Evolutionary conservation across 1,140 invertebrate species (phyloP), one percentile per base, ranked within the genome.

Genomic region (Meteorus sp.): DNA sequence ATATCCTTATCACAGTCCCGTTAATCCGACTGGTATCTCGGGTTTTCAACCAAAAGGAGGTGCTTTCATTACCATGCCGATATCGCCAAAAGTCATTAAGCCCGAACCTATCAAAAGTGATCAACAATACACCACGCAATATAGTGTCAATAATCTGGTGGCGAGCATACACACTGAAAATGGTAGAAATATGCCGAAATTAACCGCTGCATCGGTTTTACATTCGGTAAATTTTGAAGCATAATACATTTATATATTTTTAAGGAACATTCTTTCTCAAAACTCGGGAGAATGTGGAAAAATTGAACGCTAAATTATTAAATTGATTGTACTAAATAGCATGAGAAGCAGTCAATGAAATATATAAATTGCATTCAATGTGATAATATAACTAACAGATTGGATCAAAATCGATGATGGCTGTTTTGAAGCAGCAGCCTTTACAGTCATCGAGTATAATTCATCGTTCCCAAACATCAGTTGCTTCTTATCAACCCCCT

Each of bases 21-120:
- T 88, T 23, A 92, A 91, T 81, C 90, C 90, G 33, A 86, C 84
- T 39, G 90, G 90, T 43, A 85, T 91, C 55, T 87, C 88, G 64
- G 88, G 88, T 65, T 94, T 94, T 78, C 91, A 94, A 78, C 91
- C 91, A 5, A 92, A 89, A 52, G 91, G 91, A 39, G 90, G 90
- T 20, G 92, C 92, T 39, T 94, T 94, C 69, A 92, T 93, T 77
- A 91, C 90, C 7, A 92, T 92, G 82, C 91, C 91, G 3, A 78
- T 82, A 35, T 86, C 85, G 15, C 85, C 85, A 0, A 85, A 85
- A 76, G 78, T 85, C 47, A 67, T 73, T 17, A 79, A 80, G 53
- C 69, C 74, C 11, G 75, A 77, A 53, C 60, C 72, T 9, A 65
- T 74, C 4, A 75, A 75, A 59, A 71, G 43, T 17, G 77, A 78